Conservation (phyloP, 2,797 vertebrate species). For the Mionectes olivaceus region DNA sequence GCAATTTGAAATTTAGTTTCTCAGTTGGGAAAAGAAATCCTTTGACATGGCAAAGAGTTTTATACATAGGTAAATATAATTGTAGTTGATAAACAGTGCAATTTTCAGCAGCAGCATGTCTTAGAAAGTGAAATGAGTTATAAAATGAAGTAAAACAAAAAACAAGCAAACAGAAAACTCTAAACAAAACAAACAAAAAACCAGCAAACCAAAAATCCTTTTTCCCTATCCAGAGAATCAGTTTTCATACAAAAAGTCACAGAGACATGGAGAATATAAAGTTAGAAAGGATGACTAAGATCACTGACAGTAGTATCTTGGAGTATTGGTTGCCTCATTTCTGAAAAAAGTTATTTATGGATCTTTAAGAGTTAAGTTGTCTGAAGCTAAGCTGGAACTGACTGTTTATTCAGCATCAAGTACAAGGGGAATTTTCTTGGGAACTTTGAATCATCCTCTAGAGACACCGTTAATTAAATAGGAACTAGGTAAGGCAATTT, state of each 20-base stretch:
- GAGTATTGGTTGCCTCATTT: background rate
- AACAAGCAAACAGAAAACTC: too few relatives aligned
- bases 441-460: background rate
- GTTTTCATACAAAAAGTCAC: background rate
- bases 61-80: background rate
- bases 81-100: background rate
- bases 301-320: background rate
- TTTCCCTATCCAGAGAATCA: background rate
- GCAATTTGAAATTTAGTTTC: background rate
- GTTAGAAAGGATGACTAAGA: background rate
- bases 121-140: background rate
- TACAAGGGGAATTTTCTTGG: background rate
- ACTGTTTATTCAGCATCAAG: background rate
- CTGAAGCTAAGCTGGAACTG: background rate
- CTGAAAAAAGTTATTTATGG: background rate
- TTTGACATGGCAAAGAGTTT: background rate
- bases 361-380: background rate
- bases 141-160: background rate
- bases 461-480: background rate
- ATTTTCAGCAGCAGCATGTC: background rate
- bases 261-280: background rate
- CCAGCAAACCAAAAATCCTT: background rate
- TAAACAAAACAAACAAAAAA: background rate
- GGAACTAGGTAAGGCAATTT: background rate
- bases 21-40: background rate